phyloP scores from a whole-genome alignment of 2,888 invertebrate genomes.

The Synanthedon vespiformis region DNA sequence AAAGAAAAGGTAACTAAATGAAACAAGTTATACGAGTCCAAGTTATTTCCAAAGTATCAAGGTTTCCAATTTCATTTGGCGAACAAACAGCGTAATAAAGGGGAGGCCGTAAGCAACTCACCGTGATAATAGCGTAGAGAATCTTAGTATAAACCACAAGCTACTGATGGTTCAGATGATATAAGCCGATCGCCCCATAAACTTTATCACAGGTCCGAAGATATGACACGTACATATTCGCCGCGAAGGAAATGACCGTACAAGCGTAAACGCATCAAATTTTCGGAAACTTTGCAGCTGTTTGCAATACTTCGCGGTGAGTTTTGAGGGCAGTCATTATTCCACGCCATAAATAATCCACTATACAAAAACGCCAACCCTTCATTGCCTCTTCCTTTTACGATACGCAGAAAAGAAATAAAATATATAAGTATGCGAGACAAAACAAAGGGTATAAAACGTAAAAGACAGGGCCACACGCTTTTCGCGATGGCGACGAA shows the following conservation, averaged over 20 bases:
- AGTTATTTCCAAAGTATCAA: conserved; percentile 33
- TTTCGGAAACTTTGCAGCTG: conserved; percentile 39
- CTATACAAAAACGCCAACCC: conserved; percentile 62
- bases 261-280: background rate
- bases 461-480: conserved; percentile 66
- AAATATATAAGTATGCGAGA: conserved; percentile 55
- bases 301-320: conserved; percentile 35
- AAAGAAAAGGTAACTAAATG: conserved; percentile 7
- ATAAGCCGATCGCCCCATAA: background rate
- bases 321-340: conserved; percentile 46
- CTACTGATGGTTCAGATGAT: no score
- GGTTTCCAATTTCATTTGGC: conserved; percentile 46
- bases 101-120: conserved; percentile 32
- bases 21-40: conserved; percentile 43
- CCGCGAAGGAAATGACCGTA: background rate
- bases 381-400: conserved; percentile 69
- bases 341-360: conserved; percentile 60
- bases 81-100: conserved; percentile 37
- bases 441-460: conserved; percentile 64
- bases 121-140: conserved; percentile 35
- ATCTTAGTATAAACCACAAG: background rate
- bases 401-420: conserved; percentile 64
- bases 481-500: conserved; percentile 41
- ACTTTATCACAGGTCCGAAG: background rate
- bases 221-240: background rate